Percentiles rank a stretch among this genome's conserved stretches.
phyloP scores from a whole-genome alignment of 2,888 invertebrate genomes.

The Pachymerium ferrugineum region DNA sequence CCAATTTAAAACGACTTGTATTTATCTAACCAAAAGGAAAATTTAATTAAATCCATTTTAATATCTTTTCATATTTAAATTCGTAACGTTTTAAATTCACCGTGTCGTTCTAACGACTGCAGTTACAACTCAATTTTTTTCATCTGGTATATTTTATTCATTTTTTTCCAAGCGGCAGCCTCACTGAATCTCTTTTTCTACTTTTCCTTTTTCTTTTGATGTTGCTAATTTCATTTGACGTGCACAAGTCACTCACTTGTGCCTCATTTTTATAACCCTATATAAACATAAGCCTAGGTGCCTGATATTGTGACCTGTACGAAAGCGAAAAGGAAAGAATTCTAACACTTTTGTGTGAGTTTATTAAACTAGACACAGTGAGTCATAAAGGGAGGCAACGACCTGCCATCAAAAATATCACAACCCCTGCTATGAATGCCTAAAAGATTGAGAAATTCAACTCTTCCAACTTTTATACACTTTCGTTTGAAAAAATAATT shows the following conservation, averaged over 20 bases:
- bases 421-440: slow-evolving; percentile 6
- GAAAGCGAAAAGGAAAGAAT: not conserved
- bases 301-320: not conserved
- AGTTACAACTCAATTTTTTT: too few species aligned
- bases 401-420: slow-evolving; percentile 21
- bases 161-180: not conserved
- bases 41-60: too few species aligned
- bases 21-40: too few species aligned
- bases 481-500: too few species aligned
- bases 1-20: too few species aligned
- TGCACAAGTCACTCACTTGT: slow-evolving; percentile 7
- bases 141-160: too few species aligned
- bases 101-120: too few species aligned
- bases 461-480: too few species aligned
- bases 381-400: slow-evolving; percentile 15
- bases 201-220: not conserved
- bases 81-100: too few species aligned
- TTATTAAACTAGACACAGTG: slow-evolving; percentile 6
- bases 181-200: too few species aligned
- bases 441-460: slow-evolving; percentile 6
- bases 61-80: too few species aligned
- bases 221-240: not conserved
- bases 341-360: slow-evolving; percentile 3
- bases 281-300: slow-evolving; percentile 18
- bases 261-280: not conserved